Base-by-base conservation (phyloP, 2,113 vertebrate species). In the Triplophysa rosa region DNA sequence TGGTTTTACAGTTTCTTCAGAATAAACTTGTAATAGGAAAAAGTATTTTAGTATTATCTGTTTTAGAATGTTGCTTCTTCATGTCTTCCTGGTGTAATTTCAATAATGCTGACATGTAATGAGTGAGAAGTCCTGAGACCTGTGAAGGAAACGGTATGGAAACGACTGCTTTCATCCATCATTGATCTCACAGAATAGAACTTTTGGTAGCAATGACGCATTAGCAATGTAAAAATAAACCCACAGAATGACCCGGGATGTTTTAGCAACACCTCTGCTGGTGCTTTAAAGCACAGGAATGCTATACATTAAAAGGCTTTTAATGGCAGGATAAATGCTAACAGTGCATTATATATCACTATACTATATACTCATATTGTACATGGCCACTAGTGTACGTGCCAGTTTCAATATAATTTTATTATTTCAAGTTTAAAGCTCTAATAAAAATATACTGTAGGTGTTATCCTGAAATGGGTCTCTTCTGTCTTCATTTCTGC, bases 171-270 rank as follows among this genome's bases (percentile, higher is more conserved):
- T 70, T 54, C 72, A 79, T 64, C 58, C 72, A 40, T 71, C 69
- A 72, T 72, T 71, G 78, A 72, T 79, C 67, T 71, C 78, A 63
- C 58, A 71, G 58, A 79, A 63, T 52, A 52, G 10, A 72, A 29
- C 67, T 71, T 79, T 71, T 42, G 33, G 59, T 54, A 64, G 68
- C 67, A 62, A 64, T 79, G 67, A 70, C 37, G 56, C 67, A 68
- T 79, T 16, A 62, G 67, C 21, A 70, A 63, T 26, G 21, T 17
- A 68, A 63, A 69, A 70, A 79, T 61, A 79, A 69, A 72, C 58
- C 71, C 24, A 29, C 45, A 33, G 42, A 72, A 47, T 72, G 58
- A 71, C 72, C 72, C 40, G 47, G 21, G 17, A 42, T 45, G 37
- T 42, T 45, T 29, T 29, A 54, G 59, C 59, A 72, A 8, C 78